Base-by-base conservation (phyloP, 2,797 vertebrate genomes). In the Pipistrellus pygmaeus region DNA sequence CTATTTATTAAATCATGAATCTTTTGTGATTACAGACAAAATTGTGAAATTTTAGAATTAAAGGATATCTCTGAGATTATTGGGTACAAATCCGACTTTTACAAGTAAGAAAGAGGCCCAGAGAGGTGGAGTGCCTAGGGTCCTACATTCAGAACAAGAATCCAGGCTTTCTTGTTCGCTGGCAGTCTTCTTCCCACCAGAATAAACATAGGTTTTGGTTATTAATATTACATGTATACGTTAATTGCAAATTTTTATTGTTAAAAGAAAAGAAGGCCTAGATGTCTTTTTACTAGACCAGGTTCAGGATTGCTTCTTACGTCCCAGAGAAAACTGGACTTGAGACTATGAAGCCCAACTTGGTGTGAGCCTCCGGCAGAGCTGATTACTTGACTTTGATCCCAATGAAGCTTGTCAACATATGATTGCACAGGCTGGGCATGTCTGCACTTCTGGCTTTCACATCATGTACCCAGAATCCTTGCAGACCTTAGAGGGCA, bases 21-120 rank as follows among this genome's bases (percentile, higher is more conserved):
- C 73, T 90, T 80, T 86, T 20, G 30, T 20, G 15, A 27, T 76
- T 86, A 64, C 75, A 93, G n/a, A 71, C 10, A 90, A 76, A 93
- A 77, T 18, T 71, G 13, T 83, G 44, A 75, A 71, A 35, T 20
- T 85, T 73, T 86, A 81, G 32, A 93, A 44, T 48, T 44, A 83
- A 23, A 90, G 21, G 8, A 71, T 76, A 72, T 3, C 38, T 83
- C 78, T 80, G 66, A 83, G 32, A 3, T 89, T 95, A 30, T 30
- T 71, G 44, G 27, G 3, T 62, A 17, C 18, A 83, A 77, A n/a
- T 83, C 32, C 20, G 69, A 71, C 20, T 87, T 93, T 77, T 75
- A 88, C 21, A 84, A 77, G 38, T 25, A 87, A 25, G 27, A 85
- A 86, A 82, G 75, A 84, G 64, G 51, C 32, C 21, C 57, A 73